Base-by-base conservation (phyloP, 2,113 vertebrate species). In the Suricata suricatta region DNA sequence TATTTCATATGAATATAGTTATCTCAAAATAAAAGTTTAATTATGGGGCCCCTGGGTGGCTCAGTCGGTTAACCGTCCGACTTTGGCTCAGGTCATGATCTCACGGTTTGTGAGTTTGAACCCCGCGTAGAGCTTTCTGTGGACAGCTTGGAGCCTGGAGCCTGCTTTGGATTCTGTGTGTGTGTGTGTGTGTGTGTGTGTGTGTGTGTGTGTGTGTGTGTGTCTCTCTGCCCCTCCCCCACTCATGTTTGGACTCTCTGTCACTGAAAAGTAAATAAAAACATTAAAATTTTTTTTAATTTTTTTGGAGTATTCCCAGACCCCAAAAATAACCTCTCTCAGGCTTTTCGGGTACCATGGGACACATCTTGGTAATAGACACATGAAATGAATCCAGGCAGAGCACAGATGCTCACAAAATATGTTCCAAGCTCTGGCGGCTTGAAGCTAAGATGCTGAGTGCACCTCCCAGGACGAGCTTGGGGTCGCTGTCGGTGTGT, bases 11-110 rank as follows among this genome's bases (percentile, higher is more conserved):
- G 16, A 82, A 93, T 25, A 64, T 5, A 90, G 17, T 63, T 91
- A 74, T 84, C 64, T 84, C 71, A 68, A 97, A 74, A 84, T 88
- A 72, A 95, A 91, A 10, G 29, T 35, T 72, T 88, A 76, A 71
- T 27, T 72, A 47, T 47, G 63, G 27, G 63, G 12, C 0, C 4
- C 63, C 11, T 14, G 63, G 60, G 63, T 64, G 63, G 27, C 63
- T 64, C 63, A 64, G 27, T 64, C 8, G 4, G 27, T 64, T 64
- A 29, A 64, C 27, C 11, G 1, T 64, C 63, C 8, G 2, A 60
- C 21, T 60, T 60, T 7, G 2, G 57, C 21, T 9, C 57, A 23
- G 57, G 21, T 23, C 57, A 60, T 23, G 57, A 17, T 60, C 57
- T 60, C 57, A 23, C 0, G 21, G 57, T 60, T 23, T 7, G 21